These are phyloP conservation scores for Montipora efflorescens DNA, from an alignment of 64 coral and sea anemone species.

Conservation along the genomic window DNA sequence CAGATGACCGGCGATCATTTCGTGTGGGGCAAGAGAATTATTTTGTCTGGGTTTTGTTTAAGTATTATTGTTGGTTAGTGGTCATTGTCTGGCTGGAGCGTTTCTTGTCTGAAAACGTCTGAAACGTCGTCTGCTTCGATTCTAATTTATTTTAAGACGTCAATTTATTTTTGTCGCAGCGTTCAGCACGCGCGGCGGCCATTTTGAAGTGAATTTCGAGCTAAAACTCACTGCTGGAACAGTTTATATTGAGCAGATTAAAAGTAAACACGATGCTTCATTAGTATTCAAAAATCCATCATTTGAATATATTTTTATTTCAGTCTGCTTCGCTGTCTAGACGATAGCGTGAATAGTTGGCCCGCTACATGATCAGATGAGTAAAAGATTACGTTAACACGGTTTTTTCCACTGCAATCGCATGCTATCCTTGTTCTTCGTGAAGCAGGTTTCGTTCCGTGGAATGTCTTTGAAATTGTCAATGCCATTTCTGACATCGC, in stretches of 20 bases:
- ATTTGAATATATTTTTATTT: slow-evolving; percentile 58
- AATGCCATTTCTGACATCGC: slow-evolving; percentile 49
- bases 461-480: slow-evolving; percentile 49
- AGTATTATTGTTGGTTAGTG: slow-evolving; percentile 99
- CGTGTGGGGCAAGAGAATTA: slow-evolving; percentile 81
- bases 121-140: slow-evolving; percentile 91
- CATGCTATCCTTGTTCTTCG: not conserved
- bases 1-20: slow-evolving; percentile 82
- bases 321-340: slow-evolving; percentile 51
- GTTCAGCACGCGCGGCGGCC: slow-evolving; percentile 4
- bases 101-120: slow-evolving; percentile 94
- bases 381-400: slow-evolving; percentile 2
- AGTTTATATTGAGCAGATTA: slow-evolving; percentile 3
- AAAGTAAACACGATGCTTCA: slow-evolving; percentile 39
- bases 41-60: slow-evolving; percentile 99
- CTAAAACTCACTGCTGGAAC: slow-evolving; percentile 2
- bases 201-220: not conserved
- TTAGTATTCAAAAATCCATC: slow-evolving; percentile 54
- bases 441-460: slow-evolving; percentile 8
- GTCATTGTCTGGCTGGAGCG: slow-evolving; percentile 96
- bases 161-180: slow-evolving; percentile 78
- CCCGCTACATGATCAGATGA: slow-evolving; percentile 10
- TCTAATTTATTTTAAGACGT: slow-evolving; percentile 84
- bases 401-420: not conserved
- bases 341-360: slow-evolving; percentile 32